Evolutionary conservation across 1,140 invertebrate genomes (phyloP).

Genomic region (Dendroctonus valens): DNA sequence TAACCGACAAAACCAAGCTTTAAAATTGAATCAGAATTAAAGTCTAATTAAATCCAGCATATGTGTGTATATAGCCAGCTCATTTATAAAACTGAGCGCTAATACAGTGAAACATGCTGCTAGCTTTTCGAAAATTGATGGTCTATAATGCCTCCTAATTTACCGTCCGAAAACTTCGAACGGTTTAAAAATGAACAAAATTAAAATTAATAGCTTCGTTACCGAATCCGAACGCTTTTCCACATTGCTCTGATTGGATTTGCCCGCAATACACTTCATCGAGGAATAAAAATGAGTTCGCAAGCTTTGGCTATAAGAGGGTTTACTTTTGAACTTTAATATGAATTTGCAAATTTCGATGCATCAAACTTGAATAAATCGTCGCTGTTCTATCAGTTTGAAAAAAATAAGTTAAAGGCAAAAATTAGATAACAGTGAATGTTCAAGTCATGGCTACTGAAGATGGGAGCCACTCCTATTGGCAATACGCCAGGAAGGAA

Average conservation of each 20-base stretch:
- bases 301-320: background rate
- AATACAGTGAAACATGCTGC: constrained; percentile 3
- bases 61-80: background rate
- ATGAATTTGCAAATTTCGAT: too few relatives aligned
- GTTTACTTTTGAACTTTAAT: too few relatives aligned
- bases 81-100: constrained; percentile 1
- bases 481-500: too few relatives aligned
- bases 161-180: constrained; percentile 10
- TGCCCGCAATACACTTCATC: constrained; percentile 11
- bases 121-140: constrained; percentile 10
- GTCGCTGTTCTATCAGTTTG: too few relatives aligned
- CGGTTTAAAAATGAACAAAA: constrained; percentile 12
- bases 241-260: constrained; percentile 14
- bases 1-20: too few relatives aligned
- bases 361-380: too few relatives aligned
- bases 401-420: too few relatives aligned
- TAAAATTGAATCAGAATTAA: too few relatives aligned
- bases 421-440: too few relatives aligned
- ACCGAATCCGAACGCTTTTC: constrained; percentile 4
- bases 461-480: too few relatives aligned
- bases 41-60: too few relatives aligned
- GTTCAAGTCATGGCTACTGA: too few relatives aligned
- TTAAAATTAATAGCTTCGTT: constrained; percentile 18
- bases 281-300: constrained; percentile 7
- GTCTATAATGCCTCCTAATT: constrained; percentile 16